A percentile compares a stretch with the other conserved stretches of the same genome.
phyloP scores from a whole-genome alignment of 2,113 vertebrate genomes.

The Nannobrachium achirus region DNA sequence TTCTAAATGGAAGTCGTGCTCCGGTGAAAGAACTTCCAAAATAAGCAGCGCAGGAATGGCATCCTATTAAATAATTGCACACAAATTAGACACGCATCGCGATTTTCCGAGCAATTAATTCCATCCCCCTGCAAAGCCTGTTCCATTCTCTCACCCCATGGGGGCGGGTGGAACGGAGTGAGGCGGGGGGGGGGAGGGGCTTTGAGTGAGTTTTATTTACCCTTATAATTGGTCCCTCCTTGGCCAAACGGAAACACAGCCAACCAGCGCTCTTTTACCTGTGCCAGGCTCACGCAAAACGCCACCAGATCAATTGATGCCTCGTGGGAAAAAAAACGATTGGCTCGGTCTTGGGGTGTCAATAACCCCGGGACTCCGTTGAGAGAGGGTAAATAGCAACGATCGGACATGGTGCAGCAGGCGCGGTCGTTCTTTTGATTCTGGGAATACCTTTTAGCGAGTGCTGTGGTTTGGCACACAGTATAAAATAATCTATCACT shows the following conservation, averaged over 20 bases:
- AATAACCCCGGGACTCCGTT: too few relatives aligned
- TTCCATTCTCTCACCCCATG: background rate
- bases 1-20: conserved; percentile 60
- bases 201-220: conserved; percentile 52
- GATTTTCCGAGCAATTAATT: conserved; percentile 70
- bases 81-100: conserved; percentile 66
- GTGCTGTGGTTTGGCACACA: background rate
- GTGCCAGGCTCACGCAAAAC: background rate
- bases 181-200: background rate
- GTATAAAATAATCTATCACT: background rate
- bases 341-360: too few relatives aligned
- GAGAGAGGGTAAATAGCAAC: too few relatives aligned
- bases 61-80: conserved; percentile 74
- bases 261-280: background rate
- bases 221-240: conserved; percentile 46
- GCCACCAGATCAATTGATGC: background rate
- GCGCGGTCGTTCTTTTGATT: too few relatives aligned
- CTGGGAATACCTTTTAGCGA: too few relatives aligned
- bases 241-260: conserved; percentile 16
- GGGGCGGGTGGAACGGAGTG: conserved; percentile 20
- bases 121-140: conserved; percentile 38
- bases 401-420: too few relatives aligned
- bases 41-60: conserved; percentile 52
- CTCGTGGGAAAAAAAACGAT: too few relatives aligned
- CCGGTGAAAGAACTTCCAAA: conserved; percentile 42